Conservation (phyloP, 2,888 invertebrate species). For the Rhamphomyia laevipes region DNA sequence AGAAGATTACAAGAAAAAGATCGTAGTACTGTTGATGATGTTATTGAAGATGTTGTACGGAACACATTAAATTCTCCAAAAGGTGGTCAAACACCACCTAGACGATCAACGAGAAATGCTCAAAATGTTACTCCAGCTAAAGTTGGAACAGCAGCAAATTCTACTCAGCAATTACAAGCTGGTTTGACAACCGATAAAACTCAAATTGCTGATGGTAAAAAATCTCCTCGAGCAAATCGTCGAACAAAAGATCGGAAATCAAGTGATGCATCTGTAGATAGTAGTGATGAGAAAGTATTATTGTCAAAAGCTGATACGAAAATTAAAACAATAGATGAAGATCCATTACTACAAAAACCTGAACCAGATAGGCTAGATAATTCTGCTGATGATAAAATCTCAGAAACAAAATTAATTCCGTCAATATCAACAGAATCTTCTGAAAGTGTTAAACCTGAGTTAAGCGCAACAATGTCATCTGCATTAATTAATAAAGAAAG, state of each 20-base stretch:
- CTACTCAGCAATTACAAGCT: conserved; percentile 3
- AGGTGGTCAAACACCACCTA: conserved; percentile 34
- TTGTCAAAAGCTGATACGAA: conserved; percentile 16
- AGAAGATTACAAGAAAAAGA: conserved; percentile 68
- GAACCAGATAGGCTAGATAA: conserved; percentile 15
- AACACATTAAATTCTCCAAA: conserved; percentile 42
- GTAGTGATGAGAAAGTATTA: conserved; percentile 44
- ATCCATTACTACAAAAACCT: conserved; percentile 3
- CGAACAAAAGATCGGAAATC: conserved; percentile 51
- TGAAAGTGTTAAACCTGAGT: conserved; percentile 3
- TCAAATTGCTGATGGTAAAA: conserved; percentile 38
- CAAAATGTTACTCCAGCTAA: conserved; percentile 27
- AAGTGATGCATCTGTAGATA: conserved; percentile 54
- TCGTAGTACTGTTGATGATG: conserved; percentile 70
- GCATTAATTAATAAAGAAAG: conserved; percentile 20
- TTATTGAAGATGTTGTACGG: conserved; percentile 80
- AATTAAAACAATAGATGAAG: conserved; percentile 1
- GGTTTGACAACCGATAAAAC: conserved; percentile 3
- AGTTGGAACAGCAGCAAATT: conserved; percentile 11
- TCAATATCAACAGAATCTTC: neutral
- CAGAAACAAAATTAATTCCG: neutral
- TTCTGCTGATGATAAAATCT: conserved; percentile 10
- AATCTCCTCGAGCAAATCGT: conserved; percentile 52
- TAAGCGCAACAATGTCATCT: conserved; percentile 12
- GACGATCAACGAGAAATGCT: conserved; percentile 35